Base-by-base conservation (phyloP, 2,113 vertebrate genomes). In the Ammodytes marinus region DNA sequence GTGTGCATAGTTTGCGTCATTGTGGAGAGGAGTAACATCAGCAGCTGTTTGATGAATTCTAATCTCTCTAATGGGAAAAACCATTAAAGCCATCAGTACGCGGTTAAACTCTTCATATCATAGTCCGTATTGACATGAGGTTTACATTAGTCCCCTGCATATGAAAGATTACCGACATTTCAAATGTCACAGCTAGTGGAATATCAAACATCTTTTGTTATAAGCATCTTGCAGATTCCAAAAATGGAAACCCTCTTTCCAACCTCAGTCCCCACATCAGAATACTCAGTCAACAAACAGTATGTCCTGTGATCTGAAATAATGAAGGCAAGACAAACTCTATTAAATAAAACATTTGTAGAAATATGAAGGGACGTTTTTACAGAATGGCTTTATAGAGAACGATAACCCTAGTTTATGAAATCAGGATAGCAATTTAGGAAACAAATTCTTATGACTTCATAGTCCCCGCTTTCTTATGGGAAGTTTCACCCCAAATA, bases 141-240 rank as follows among this genome's bases (percentile, higher is more conserved):
- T 42, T 42, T 61, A 7, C 59, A 61, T 61, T 61, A 61, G 59
- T 61, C 39, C 40, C 59, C 40, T 27, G 66, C 39, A 69, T 54
- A 9, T 6, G 19, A 43, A 55, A 0, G 2, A 69, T 13, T 19
- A 40, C 14, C 12, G 17, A 69, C 5, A 11, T 61, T 43, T 60
- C 2, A n/a, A 59, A 59, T 50, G 46, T 53, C 66, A 35, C 45
- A 49, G 19, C 63, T 37, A 9, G 12, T 35, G 4, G 12, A 11
- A 66, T 13, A 37, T 27, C 27, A 27, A 27, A 27, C 27, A 27
- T 27, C 27, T 27, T 27, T 27, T 27, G 27, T 1, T 27, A 17
- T 4, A 17, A 60, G 14, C 58, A 40, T 42, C 37, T 15, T 17
- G 8, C 39, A 17, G 9, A 43, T 42, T 14, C 17, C 15, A 61